These are phyloP conservation scores for Cryptoleucopteryx plumbea DNA, from an alignment of 2,113 vertebrate species.

Conservation along the genomic window DNA sequence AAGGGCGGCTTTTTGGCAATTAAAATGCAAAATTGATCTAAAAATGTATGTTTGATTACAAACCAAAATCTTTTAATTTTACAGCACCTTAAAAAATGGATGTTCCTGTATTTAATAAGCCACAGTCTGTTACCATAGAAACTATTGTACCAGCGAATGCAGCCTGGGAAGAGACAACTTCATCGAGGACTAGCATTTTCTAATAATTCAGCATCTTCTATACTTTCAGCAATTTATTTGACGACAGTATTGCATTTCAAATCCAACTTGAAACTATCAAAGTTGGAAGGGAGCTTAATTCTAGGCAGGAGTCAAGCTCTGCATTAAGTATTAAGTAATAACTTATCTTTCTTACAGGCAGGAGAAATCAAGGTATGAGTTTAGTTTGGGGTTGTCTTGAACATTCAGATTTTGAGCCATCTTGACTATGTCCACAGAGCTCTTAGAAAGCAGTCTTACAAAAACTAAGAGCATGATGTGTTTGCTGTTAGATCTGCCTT, in stretches of 20 bases:
- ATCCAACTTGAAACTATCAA: not conserved
- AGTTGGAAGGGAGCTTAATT: not conserved
- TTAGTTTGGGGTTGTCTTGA: not conserved
- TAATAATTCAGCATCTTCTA: not conserved
- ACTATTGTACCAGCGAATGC: not conserved
- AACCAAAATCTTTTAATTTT: not conserved
- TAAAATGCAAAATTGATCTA: not conserved
- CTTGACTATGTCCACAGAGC: not conserved
- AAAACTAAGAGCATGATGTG: not conserved
- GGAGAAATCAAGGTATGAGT: not conserved
- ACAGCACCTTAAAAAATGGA: not conserved
- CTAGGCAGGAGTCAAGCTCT: not conserved
- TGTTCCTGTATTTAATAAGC: not conserved
- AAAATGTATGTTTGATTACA: not conserved
- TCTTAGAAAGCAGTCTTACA: not conserved
- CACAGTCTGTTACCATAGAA: not conserved
- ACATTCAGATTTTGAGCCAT: not conserved
- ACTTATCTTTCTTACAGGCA: not conserved
- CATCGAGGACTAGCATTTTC: not conserved
- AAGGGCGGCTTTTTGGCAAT: not conserved
- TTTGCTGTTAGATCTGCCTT: not conserved
- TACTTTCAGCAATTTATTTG: not conserved
- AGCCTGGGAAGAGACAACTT: not conserved
- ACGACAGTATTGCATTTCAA: not conserved
- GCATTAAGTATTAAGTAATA: not conserved